Evolutionary conservation across 1,140 invertebrate genomes (phyloP), one percentile per base, ranked within the genome.

Genomic region (Vanessa atalanta): DNA sequence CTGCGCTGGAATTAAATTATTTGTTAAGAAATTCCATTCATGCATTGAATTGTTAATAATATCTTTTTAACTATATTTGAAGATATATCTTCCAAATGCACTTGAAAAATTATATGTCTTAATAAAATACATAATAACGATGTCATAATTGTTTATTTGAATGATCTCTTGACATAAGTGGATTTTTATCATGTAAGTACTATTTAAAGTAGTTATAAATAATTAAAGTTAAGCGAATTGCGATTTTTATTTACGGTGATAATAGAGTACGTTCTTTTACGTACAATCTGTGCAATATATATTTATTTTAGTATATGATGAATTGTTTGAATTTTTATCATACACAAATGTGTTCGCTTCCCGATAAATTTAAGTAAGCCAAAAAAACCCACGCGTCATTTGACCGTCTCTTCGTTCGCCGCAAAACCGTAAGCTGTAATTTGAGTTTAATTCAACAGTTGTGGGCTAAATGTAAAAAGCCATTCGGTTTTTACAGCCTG

Each of bases 391-490:
- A 61, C 13, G 31, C 7, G 14, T 31, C 7, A 9, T 37, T 61
- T 61, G 6, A 7, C 43, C 31, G 26, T 37, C 57, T 61, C 26
- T 11, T 37, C 31, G 26, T 31, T 37, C 26, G 14, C 57, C 26
- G 14, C 57, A 61, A 61, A 61, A 61, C 57, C 57, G 57, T 61
- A 61, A 31, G 57, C 23, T 61, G 57, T 37, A 61, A 61, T 61
- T 37, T 61, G 23, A 11, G 57, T 61, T 61, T 37, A 37, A 37
- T 61, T 31, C 9, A 12, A 37, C 57, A 61, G 23, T 23, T 61
- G 23, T 61, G 57, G 13, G 20, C 31, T 61, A 37, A 55, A 61
- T 20, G 57, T 61, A 31, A 37, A 61, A 60, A 20, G 14, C 57
- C 37, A 14, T 9, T 61, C 31, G 57, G 14, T 61, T 14, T 6